Percentiles rank a stretch among this genome's conserved stretches.
These are phyloP conservation scores for Eucera pruinosa DNA, from an alignment of 2,888 invertebrate species.

Conservation along the genomic window DNA sequence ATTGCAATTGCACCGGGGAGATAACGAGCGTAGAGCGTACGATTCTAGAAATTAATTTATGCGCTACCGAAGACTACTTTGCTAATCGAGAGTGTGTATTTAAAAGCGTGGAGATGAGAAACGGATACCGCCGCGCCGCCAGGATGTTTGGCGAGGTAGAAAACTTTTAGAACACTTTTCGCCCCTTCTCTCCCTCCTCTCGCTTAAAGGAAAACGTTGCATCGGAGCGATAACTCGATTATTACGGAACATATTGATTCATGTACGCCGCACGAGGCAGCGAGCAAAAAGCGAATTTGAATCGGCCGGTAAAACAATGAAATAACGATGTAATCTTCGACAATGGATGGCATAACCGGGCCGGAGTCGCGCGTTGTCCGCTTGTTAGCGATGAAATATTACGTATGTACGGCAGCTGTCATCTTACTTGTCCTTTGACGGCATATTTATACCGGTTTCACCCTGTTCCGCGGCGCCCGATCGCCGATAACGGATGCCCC, in stretches of 20 bases:
- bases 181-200: background rate
- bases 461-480: slow-evolving; percentile 42
- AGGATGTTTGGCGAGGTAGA: background rate
- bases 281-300: slow-evolving; percentile 59
- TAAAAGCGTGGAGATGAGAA: slow-evolving; percentile 2
- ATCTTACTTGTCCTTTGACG: slow-evolving; percentile 63
- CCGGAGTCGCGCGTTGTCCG: slow-evolving; percentile 54
- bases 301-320: slow-evolving; percentile 63
- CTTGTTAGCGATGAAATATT: slow-evolving; percentile 67
- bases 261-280: slow-evolving; percentile 42
- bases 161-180: background rate
- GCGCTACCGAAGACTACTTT: too few species aligned
- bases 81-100: too few species aligned
- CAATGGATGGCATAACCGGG: slow-evolving; percentile 65
- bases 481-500: slow-evolving; percentile 53
- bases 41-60: too few species aligned
- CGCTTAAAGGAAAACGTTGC: slow-evolving; percentile 22
- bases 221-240: slow-evolving; percentile 61
- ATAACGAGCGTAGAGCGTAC: too few species aligned
- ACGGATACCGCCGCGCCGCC: too few species aligned
- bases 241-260: slow-evolving; percentile 65
- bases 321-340: slow-evolving; percentile 68
- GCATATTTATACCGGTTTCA: slow-evolving; percentile 65
- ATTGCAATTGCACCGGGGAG: too few species aligned
- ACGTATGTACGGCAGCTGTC: slow-evolving; percentile 64